Evolutionary conservation across 1,140 invertebrate genomes (phyloP).

Genomic region (Asobara japonica): DNA sequence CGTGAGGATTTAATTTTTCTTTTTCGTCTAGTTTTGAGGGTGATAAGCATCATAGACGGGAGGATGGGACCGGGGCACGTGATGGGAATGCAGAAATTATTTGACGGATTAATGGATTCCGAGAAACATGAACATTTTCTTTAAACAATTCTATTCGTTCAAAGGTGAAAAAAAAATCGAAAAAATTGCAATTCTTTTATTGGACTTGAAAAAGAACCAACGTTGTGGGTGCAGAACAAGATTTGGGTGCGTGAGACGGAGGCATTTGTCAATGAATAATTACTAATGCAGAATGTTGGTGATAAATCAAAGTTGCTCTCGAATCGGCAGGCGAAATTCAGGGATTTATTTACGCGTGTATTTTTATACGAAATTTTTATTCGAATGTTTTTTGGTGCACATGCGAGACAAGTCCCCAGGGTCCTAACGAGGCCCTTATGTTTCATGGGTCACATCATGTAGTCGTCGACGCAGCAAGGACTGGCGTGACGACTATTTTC

Average conservation of each 20-base stretch:
- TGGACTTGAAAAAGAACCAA: neutral
- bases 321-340: neutral
- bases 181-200: too few relatives aligned
- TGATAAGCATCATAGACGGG: conserved; percentile 23
- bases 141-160: too few relatives aligned
- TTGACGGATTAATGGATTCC: neutral
- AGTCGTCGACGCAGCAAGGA: conserved; percentile 13
- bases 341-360: neutral
- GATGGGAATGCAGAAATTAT: conserved; percentile 21
- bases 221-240: neutral
- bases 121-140: too few relatives aligned
- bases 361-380: neutral
- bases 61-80: neutral
- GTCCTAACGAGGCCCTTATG: conserved; percentile 13
- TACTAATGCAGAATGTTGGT: neutral
- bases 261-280: conserved; percentile 24
- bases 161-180: too few relatives aligned
- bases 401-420: conserved; percentile 26
- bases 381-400: neutral
- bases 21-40: conserved; percentile 18
- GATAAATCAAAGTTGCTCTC: conserved; percentile 21
- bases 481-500: conserved; percentile 22
- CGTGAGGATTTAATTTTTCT: conserved; percentile 22
- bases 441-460: conserved; percentile 14
- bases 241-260: conserved; percentile 17